Conservation (phyloP, 2,113 vertebrate genomes). For the Myotis lucifugus region DNA sequence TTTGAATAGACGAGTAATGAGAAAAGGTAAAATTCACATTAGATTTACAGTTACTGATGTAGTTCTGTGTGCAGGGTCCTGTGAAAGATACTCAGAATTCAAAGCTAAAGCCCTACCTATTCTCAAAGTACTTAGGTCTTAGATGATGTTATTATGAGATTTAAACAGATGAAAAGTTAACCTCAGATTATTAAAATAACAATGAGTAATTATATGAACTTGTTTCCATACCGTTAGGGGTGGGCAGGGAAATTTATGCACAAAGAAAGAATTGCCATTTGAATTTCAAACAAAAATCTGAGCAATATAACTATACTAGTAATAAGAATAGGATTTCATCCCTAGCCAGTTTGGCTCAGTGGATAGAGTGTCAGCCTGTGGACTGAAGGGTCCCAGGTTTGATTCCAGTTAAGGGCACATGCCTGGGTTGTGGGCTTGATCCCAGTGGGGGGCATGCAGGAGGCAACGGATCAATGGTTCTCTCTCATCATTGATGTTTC, state of each 20-base stretch:
- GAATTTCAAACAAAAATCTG: conserved; percentile 35
- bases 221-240: not conserved
- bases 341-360: too few relatives aligned
- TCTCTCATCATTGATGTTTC: too few relatives aligned
- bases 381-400: too few relatives aligned
- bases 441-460: too few relatives aligned
- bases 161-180: conserved; percentile 13
- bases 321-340: not conserved
- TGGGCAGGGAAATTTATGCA: not conserved
- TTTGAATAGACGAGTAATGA: not conserved
- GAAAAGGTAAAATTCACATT: conserved; percentile 9
- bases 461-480: too few relatives aligned
- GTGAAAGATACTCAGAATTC: conserved; percentile 28
- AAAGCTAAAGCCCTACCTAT: not conserved
- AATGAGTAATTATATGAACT: not conserved
- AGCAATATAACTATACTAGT: conserved; percentile 1
- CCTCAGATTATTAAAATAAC: conserved; percentile 22
- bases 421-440: too few relatives aligned
- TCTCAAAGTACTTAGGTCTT: not conserved
- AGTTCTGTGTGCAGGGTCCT: not conserved
- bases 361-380: too few relatives aligned
- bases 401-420: too few relatives aligned
- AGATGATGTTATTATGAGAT: not conserved
- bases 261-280: not conserved
- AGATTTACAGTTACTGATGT: not conserved